Base-by-base conservation (phyloP, 2,797 vertebrate species). In the Gymnocypris eckloni region DNA sequence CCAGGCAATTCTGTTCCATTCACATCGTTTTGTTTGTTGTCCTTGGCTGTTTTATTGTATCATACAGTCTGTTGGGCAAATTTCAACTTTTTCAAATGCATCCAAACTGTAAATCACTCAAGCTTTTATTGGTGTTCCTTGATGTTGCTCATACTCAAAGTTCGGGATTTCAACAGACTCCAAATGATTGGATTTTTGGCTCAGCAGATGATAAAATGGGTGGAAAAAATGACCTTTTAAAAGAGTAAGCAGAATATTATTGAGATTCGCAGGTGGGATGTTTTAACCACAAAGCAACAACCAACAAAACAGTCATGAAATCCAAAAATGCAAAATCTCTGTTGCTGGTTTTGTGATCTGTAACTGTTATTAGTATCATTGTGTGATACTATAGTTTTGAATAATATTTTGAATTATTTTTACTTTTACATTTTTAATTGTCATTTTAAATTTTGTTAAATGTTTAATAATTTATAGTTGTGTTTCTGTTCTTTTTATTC, bases 1-100 rank as follows among this genome's bases (percentile, higher is more conserved):
- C 70, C 39, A 25, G n/a, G 70, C 43, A 64, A 83, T 75, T 64
- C 7, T 83, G 81, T 83, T 75, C 28, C 18, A 61, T 73, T 83
- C 70, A 73, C 18, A 61, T 73, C 1, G 11, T 22, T 75, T 48
- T 48, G 37, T 73, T 61, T 73, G 70, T 72, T 83, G 81, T 73
- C 54, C 56, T 82, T 82, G 39, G 70, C 54, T 37, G 81, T 25
- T 45, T 64, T 64, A 56, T 61, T 82, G 45, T 50, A 54, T 39
- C 50, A 54, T 37, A 39, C 33, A 56, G 18, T 82, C 69, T 48
- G 39, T 6, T 48, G 69, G 39, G 81, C 18, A 73, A 28, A 73
- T 37, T 70, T 61, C 70, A 37, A 48, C 4, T 43, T 82, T 79
- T 64, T 22, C 10, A 73, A 61, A 73, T 73, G 70, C 54, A 48